Evolutionary conservation across 2,888 invertebrate genomes (phyloP), one percentile per base, ranked within the genome.

Genomic region (Pollenia labialis): DNA sequence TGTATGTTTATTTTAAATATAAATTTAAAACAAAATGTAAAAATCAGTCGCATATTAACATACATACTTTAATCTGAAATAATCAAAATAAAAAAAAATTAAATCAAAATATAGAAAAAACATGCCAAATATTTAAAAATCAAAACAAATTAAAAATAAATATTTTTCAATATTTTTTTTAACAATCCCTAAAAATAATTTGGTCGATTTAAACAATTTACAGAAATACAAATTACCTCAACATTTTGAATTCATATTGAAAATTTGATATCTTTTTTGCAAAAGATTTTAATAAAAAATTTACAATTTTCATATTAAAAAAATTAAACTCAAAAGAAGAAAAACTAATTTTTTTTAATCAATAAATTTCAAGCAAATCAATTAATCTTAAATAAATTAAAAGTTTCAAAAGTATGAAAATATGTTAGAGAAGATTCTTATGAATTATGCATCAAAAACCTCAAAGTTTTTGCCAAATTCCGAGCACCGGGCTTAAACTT

Each of bases 401-500:
- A 12, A 7, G 12, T 16, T 6, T n/a, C 7, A 46, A 18, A 48
- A 81, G 56, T 11, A 66, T 74, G 74, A 16, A 62, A 60, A 23
- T 60, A 58, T 75, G 40, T 23, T 74, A 54, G 9, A 58, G 32
- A 23, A 58, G 16, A 23, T 42, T 14, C 9, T 50, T 66, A 2
- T 8, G 11, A 66, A 75, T n/a, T 62, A 87, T 87, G 87, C 84
- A 81, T 76, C 58, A 75, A 18, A 87, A 84, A 69, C 80, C 23
- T 54, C 48, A 50, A 52, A 50, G 58, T 60, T 54, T 54, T 12
- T 50, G 68, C 4, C 66, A 54, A 50, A 66, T 16, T 44, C 66
- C 46, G 46, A 46, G 11, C 56, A 48, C 46, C 11, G 66, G 23
- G 64, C 16, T 52, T 14, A 60, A 50, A 42, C n/a, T 42, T 8